Evolutionary conservation across 2,888 invertebrate species (phyloP), one percentile per base, ranked within the genome.

Genomic region (Seira sanloemensis): DNA sequence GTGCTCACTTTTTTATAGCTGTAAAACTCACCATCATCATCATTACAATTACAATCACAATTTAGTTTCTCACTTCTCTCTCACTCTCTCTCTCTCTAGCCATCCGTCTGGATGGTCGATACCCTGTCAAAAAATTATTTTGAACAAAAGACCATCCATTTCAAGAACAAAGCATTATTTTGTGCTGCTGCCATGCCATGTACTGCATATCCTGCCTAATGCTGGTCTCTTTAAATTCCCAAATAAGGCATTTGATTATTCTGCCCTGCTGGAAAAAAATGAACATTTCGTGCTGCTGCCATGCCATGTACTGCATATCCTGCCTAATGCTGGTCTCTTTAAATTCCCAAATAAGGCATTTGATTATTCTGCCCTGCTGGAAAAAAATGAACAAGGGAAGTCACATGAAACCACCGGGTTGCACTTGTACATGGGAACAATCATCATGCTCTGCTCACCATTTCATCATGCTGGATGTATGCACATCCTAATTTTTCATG

Each of bases 1-100:
- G 75, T 81, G 81, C 25, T 81, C 81, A 71, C 68, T 75, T 58
- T 78, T 81, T 81, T 81, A 81, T 75, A 65, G 69, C 81, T 65
- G 7, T 62, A 37, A 50, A 50, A 50, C n/a, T 50, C 50, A 50
- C 24, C 81, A 68, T 74, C 81, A 75, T 69, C 68, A 77, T 77
- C 75, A 66, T 46, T 26, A 75, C 37, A 21, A 58, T 69, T 79
- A 50, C 50, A 50, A 50, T 50, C n/a, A 50, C 50, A 50, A 50
- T 50, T 50, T 50, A 50, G 50, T 50, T 58, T 67, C 73, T 73
- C 78, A 50, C 50, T 50, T 50, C n/a, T 50, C 50, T 18, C 16
- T 50, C 50, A 50, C 50, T 50, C 16, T n/a, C 50, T n/a, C 12
- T 50, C n/a, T n/a, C n/a, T n/a, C n/a, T 12, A 50, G n/a, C 50